Evolutionary conservation across 1,140 invertebrate species (phyloP).

Genomic region (Sycobia sp.): DNA sequence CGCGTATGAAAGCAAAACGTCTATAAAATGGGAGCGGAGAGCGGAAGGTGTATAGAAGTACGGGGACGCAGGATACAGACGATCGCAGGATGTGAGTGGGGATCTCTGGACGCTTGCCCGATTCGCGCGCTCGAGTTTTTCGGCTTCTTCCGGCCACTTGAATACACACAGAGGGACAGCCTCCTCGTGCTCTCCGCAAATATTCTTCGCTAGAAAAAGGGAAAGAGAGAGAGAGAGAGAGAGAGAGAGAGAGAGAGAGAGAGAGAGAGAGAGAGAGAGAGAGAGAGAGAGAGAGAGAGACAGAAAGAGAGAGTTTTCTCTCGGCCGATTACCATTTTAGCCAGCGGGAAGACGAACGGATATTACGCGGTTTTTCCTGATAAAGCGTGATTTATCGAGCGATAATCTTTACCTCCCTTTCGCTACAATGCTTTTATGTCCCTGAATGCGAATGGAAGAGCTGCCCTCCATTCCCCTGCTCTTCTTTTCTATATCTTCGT

Average conservation of each 20-base stretch:
- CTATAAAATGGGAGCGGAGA: constrained; percentile 24
- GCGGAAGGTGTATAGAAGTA: too few relatives aligned
- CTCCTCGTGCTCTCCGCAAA: not conserved
- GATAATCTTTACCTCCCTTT: constrained; percentile 32
- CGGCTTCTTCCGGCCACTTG: constrained; percentile 25
- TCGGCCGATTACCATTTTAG: constrained; percentile 32
- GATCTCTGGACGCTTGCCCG: constrained; percentile 33
- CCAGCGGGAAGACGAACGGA: constrained; percentile 29
- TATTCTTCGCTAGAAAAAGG: too few relatives aligned
- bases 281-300: too few relatives aligned
- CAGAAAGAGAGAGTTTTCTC: constrained; percentile 11
- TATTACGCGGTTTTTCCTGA: constrained; percentile 34
- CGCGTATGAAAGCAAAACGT: not conserved
- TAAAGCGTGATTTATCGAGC: constrained; percentile 32
- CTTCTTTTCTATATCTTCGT: not conserved
- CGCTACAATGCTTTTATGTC: constrained; percentile 19
- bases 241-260: too few relatives aligned
- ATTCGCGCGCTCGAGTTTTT: constrained; percentile 15
- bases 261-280: too few relatives aligned
- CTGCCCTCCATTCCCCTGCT: not conserved
- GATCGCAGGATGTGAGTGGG: constrained; percentile 8
- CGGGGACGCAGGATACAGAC: constrained; percentile 20
- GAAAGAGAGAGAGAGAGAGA: too few relatives aligned
- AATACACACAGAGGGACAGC: constrained; percentile 1
- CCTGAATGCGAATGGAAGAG: constrained; percentile 15